Evolutionary conservation across 2,113 vertebrate species (phyloP), one percentile per base, ranked within the genome.

Genomic region (Numida meleagris): DNA sequence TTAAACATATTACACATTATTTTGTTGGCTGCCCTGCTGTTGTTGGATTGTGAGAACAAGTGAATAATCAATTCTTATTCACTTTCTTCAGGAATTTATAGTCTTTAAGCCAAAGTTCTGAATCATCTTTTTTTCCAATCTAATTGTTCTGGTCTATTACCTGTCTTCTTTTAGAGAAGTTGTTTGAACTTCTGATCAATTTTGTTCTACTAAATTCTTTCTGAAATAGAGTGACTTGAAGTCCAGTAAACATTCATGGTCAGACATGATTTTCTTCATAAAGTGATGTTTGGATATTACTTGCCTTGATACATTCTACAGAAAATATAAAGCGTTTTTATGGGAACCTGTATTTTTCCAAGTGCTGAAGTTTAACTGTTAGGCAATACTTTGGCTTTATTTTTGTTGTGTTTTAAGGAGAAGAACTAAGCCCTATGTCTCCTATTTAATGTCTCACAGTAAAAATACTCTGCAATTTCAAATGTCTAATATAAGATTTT

Each of bases 41-140:
- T 88, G 75, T 58, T 77, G 42, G 59, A 88, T 91, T 2, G 0
- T 90, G 51, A 72, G 85, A 92, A 93, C 67, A 38, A 90, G 27
- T 72, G 83, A 92, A 91, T 67, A 95, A 96, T 96, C 96, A 94
- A 96, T 96, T 75, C 34, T 62, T 83, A 46, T 90, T 90, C 61
- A 48, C 73, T 93, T 96, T 82, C 24, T 85, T 81, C 43, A 72
- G 73, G 61, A 88, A 81, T 93, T 77, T 86, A 86, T 72, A 75
- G 72, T 88, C 82, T 92, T 96, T 83, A 72, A 33, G 62, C 43
- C 51, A 81, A 90, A 78, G 38, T 75, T 42, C 57, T 94, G 88
- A 90, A 94, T 92, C 5, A 84, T 81, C 76, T 53, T 80, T 11
- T 94, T 94, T 94, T 88, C 73, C 68, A 78, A 63, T 71, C 86